These are phyloP conservation scores for Malurus elegans DNA, from an alignment of 2,113 vertebrate species.

Conservation along the genomic window DNA sequence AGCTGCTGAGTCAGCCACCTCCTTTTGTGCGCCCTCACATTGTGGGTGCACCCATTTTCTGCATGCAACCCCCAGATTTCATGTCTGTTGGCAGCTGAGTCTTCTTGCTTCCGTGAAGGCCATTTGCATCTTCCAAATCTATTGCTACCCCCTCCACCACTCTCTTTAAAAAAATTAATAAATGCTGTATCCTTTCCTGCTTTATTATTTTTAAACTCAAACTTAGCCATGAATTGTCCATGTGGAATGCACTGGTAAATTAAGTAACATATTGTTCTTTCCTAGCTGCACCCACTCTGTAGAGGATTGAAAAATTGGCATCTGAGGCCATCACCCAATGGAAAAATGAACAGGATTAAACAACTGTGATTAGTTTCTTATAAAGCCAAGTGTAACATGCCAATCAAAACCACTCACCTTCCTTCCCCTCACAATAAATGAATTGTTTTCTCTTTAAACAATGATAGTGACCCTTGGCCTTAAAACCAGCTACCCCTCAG, in stretches of 20 bases:
- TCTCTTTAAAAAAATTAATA: background rate
- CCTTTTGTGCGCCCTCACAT: background rate
- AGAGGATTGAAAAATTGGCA: background rate
- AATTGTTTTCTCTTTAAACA: background rate
- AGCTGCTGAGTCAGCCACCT: background rate
- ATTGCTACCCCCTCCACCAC: background rate
- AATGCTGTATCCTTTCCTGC: background rate
- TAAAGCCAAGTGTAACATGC: background rate
- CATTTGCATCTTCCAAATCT: background rate
- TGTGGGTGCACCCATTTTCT: background rate
- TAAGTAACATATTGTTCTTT: background rate
- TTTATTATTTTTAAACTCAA: background rate
- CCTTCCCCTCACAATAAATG: background rate
- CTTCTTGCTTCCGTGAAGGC: background rate
- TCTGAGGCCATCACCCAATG: background rate
- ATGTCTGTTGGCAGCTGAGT: background rate
- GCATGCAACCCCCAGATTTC: background rate
- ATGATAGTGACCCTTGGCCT: background rate
- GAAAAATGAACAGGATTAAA: background rate
- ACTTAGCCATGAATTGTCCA: background rate
- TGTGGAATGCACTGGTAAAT: background rate
- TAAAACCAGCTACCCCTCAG: background rate
- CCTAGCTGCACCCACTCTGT: background rate
- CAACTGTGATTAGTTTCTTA: background rate
- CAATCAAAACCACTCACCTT: background rate